Evolutionary conservation across 2,113 vertebrate species (phyloP).

Genomic region (Oreochromis spilurus): DNA sequence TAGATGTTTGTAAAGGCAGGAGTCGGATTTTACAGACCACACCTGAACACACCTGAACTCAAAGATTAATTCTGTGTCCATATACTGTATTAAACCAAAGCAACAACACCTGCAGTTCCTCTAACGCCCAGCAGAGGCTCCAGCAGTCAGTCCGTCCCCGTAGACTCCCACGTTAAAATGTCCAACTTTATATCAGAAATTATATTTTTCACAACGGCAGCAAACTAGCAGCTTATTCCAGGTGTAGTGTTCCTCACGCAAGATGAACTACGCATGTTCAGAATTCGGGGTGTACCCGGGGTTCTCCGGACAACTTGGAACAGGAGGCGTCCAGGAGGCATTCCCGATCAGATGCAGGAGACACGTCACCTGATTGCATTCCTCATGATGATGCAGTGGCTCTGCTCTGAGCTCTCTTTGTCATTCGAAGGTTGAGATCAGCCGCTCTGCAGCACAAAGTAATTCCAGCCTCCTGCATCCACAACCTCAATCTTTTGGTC

Average conservation of each 20-base stretch:
- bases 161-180: not conserved
- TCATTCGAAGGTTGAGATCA: rapidly evolving
- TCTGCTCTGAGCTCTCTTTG: not conserved
- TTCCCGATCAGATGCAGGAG: not conserved
- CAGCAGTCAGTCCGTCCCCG: rapidly evolving
- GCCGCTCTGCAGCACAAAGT: not conserved
- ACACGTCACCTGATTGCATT: not conserved
- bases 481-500: not conserved
- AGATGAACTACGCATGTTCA: not conserved
- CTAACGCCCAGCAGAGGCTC: not conserved
- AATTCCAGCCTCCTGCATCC: not conserved
- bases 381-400: too few relatives aligned
- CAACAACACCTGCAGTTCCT: not conserved
- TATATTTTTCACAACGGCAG: too few relatives aligned
- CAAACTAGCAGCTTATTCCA: too few relatives aligned
- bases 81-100: not conserved
- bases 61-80: not conserved
- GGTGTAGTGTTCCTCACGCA: not conserved
- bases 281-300: not conserved
- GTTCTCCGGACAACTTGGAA: not conserved
- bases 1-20: not conserved
- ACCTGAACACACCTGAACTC: not conserved
- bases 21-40: not conserved
- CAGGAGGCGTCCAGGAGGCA: not conserved
- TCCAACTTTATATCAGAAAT: not conserved